Evolutionary conservation across 2,888 invertebrate genomes (phyloP), one percentile per base, ranked within the genome.

Genomic region (Macaria notata): DNA sequence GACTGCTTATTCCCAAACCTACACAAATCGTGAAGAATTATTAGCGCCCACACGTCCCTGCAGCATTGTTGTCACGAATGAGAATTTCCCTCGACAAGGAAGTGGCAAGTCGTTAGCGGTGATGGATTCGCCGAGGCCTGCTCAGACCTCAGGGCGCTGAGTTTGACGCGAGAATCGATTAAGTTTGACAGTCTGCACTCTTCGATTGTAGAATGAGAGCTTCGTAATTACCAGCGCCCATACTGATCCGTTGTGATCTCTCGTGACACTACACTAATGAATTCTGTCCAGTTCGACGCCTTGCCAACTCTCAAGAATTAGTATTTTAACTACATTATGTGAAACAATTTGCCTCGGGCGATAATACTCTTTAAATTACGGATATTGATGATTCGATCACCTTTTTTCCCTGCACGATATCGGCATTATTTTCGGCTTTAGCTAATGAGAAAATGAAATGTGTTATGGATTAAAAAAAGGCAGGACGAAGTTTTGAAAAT

Each of bases 91-190:
- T 67, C 61, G 60, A 68, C 72, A 66, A 75, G 78, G 73, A 81
- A 80, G 76, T 79, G 73, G 62, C 67, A 68, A 72, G 72, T 79
- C 81, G 79, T 82, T 81, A 79, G 71, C 66, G 65, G 70, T 80
- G 83, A 84, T 84, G 79, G 74, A 80, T 81, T 67, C 71, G 68
- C 73, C 51, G 65, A 66, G 69, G 74, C 68, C 73, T 72, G 66
- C 76, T 75, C 72, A 76, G 75, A 75, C 78, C 74, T 74, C 74
- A 71, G 64, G 76, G 78, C 72, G 73, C 64, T 72, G 65, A 57
- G 64, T 71, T 76, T 81, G 84, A 85, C 83, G 74, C 73, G 75
- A 70, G 79, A 83, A 86, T 88, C 86, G 87, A 88, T 90, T 88
- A 84, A 76, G 76, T 85, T 84, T 80, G 87, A 84, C 84, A 83